Conservation (phyloP, 2,113 vertebrate genomes). For the Alosa alosa region DNA sequence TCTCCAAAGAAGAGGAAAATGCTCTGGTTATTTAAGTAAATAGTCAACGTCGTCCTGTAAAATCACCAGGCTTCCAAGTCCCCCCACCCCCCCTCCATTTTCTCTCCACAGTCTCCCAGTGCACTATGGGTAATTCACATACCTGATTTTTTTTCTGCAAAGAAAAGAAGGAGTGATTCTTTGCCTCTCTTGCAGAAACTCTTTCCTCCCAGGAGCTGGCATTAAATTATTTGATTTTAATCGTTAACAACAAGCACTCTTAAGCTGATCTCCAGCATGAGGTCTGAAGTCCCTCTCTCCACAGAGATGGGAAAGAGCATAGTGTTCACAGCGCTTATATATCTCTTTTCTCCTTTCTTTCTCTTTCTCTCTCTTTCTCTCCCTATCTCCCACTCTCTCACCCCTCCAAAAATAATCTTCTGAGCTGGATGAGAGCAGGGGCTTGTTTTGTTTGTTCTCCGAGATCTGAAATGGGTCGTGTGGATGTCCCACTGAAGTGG, state of each 20-base stretch:
- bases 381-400: not conserved
- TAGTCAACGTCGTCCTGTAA: not conserved
- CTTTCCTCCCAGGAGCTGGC: constrained; percentile 3
- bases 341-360: constrained; percentile 2
- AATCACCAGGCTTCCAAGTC: not conserved
- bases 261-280: constrained; percentile 13
- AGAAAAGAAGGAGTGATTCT: not conserved
- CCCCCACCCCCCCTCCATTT: not conserved
- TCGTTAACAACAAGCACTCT: constrained; percentile 9
- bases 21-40: not conserved
- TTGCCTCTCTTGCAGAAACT: not conserved
- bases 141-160: not conserved
- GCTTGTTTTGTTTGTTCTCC: constrained; percentile 19
- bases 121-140: not conserved
- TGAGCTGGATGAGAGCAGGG: constrained; percentile 2
- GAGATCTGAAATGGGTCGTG: constrained; percentile 7
- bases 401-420: constrained; percentile 21
- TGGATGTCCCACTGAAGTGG: not conserved
- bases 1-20: not conserved
- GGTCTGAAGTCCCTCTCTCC: constrained; percentile 42
- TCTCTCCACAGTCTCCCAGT: not conserved
- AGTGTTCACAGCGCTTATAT: constrained; percentile 1
- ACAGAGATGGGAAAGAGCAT: not conserved
- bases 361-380: not conserved
- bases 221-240: constrained; percentile 18